Evolutionary conservation across 2,113 vertebrate species (phyloP).

Genomic region (Taurulus bubalis): DNA sequence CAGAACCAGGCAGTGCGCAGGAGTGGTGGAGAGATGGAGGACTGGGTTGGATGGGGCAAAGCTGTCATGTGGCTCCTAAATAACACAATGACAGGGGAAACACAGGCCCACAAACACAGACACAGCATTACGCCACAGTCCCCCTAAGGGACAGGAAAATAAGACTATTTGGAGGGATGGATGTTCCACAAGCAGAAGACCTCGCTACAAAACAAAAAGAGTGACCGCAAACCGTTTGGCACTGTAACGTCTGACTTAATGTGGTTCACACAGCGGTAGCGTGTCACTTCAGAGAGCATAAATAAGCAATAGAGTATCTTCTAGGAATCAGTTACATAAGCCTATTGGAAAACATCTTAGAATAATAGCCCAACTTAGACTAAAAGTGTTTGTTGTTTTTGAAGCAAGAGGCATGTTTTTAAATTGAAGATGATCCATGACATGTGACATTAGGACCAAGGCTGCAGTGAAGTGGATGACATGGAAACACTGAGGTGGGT

Average conservation of each 20-base stretch:
- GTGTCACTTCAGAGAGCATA: slow-evolving; percentile 39
- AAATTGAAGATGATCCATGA: background rate
- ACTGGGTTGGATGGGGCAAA: slow-evolving; percentile 53
- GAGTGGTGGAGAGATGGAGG: slow-evolving; percentile 58
- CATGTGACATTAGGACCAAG: background rate
- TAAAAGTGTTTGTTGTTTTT: slow-evolving; percentile 17
- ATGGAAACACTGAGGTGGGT: slow-evolving; percentile 8
- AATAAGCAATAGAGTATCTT: slow-evolving; percentile 39
- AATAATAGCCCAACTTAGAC: slow-evolving; percentile 22
- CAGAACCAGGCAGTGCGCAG: slow-evolving; percentile 50
- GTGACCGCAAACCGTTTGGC: slow-evolving; percentile 52
- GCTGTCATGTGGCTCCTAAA: slow-evolving; percentile 64
- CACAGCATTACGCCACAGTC: slow-evolving; percentile 52
- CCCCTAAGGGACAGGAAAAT: slow-evolving; percentile 33
- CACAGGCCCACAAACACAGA: slow-evolving; percentile 57
- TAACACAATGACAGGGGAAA: slow-evolving; percentile 62
- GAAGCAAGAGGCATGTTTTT: slow-evolving; percentile 1
- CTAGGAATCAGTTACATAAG: slow-evolving; percentile 51
- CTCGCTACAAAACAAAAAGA: slow-evolving; percentile 37
- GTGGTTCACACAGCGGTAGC: slow-evolving; percentile 53
- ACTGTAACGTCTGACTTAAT: slow-evolving; percentile 43
- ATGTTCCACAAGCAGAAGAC: slow-evolving; percentile 54
- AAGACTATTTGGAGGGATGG: slow-evolving; percentile 31
- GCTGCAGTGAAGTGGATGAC: background rate
- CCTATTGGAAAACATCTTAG: slow-evolving; percentile 44